phyloP scores from a whole-genome alignment of 1,140 invertebrate species.

The Thereuonema tuberculata region DNA sequence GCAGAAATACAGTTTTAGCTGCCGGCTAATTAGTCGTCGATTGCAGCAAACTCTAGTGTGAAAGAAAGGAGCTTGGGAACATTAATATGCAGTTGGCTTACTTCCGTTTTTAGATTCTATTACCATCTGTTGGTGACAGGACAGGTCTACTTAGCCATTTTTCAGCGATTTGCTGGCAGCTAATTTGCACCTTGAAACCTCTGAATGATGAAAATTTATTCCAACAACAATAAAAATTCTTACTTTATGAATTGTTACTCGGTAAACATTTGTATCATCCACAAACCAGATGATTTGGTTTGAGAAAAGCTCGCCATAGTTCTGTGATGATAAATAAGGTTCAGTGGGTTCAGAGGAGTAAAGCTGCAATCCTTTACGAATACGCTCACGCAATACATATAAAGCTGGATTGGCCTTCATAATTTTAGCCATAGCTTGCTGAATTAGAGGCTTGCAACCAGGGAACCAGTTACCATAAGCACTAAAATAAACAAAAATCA shows the following conservation, averaged over 20 bases:
- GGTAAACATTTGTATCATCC: constrained; percentile 97
- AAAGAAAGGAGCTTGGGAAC: too few relatives aligned
- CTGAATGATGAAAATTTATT: not conserved
- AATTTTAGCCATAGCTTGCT: constrained; percentile 99
- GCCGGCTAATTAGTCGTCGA: too few relatives aligned
- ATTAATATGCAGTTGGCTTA: too few relatives aligned
- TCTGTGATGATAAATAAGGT: constrained; percentile 96
- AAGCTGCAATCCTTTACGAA: constrained; percentile 92
- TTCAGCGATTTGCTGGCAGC: too few relatives aligned
- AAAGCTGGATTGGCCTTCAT: constrained; percentile 99
- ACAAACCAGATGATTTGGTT: constrained; percentile 99
- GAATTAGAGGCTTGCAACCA: constrained; percentile 94
- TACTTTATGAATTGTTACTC: constrained; percentile 96
- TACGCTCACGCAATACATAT: constrained; percentile 93
- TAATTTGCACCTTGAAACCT: too few relatives aligned
- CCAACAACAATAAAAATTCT: too few relatives aligned
- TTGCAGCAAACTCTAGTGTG: too few relatives aligned
- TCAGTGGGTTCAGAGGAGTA: constrained; percentile 99
- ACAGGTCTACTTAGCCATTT: too few relatives aligned
- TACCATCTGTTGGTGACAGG: too few relatives aligned
- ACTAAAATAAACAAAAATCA: constrained; percentile 25
- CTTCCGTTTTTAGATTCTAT: too few relatives aligned
- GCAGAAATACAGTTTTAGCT: too few relatives aligned
- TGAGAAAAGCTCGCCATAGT: constrained; percentile 97
- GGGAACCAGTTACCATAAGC: constrained; percentile 99